A percentile compares a stretch with the other conserved stretches of the same genome.
Evolutionary conservation across 2,113 vertebrate species (phyloP).

Genomic region (Enhydra lutris): DNA sequence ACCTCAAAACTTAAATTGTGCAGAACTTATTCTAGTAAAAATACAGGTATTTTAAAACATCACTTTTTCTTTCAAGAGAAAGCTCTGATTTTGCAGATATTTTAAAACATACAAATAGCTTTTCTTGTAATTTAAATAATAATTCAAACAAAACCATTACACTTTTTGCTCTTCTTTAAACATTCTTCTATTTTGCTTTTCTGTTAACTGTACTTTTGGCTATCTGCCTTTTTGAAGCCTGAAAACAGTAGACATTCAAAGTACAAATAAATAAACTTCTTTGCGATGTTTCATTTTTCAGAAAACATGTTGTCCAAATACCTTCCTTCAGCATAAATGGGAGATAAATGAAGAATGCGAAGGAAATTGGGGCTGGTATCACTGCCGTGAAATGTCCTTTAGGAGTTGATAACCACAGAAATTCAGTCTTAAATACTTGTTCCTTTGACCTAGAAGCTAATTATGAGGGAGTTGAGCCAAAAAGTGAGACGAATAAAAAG

Average conservation of each 20-base stretch:
- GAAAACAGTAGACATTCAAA: constrained; percentile 39
- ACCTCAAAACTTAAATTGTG: neutral
- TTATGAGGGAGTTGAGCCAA: constrained; percentile 78
- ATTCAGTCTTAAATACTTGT: constrained; percentile 80
- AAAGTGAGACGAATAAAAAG: constrained; percentile 76
- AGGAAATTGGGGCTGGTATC: neutral
- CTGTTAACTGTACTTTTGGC: neutral
- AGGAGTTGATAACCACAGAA: constrained; percentile 74
- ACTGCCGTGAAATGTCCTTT: constrained; percentile 66
- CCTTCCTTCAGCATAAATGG: neutral
- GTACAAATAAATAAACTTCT: neutral
- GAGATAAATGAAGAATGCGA: neutral
- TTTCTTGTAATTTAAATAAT: neutral
- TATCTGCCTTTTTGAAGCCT: neutral
- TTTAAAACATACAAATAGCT: neutral
- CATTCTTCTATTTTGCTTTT: neutral
- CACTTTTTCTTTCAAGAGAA: neutral
- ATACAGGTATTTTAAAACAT: neutral
- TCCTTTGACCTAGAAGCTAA: constrained; percentile 80
- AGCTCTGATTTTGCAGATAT: neutral
- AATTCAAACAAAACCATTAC: neutral
- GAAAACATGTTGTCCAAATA: neutral
- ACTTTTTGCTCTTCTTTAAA: neutral
- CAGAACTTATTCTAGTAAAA: neutral
- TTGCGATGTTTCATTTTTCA: neutral